Conservation (phyloP, 23 tunicate species). For the Clavelina lepadiformis region DNA sequence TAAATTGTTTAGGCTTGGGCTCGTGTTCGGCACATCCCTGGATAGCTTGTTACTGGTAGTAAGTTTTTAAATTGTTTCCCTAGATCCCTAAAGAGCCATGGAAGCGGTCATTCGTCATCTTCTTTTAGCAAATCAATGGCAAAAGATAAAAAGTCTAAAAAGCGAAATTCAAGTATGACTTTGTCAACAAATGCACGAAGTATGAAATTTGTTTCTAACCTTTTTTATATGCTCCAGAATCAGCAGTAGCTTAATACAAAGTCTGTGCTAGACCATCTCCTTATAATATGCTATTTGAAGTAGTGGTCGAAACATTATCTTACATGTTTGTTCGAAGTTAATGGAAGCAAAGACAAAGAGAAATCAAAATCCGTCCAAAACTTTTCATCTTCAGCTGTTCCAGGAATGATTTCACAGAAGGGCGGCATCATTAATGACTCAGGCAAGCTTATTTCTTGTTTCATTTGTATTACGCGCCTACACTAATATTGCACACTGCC, state of each 20-base stretch:
- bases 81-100: constrained; percentile 52
- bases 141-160: constrained; percentile 18
- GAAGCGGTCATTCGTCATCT: constrained; percentile 57
- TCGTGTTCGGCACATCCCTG: too few relatives aligned
- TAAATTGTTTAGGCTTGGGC: too few relatives aligned
- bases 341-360: constrained; percentile 36
- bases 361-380: constrained; percentile 30
- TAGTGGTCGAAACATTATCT: background rate
- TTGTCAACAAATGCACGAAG: too few relatives aligned
- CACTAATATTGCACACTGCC: background rate
- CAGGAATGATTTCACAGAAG: background rate
- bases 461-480: background rate
- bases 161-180: too few relatives aligned
- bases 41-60: background rate
- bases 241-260: too few relatives aligned
- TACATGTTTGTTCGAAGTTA: constrained; percentile 7
- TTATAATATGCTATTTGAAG: too few relatives aligned
- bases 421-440: background rate
- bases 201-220: too few relatives aligned
- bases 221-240: too few relatives aligned
- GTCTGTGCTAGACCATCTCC: too few relatives aligned
- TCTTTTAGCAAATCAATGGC: constrained; percentile 38
- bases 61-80: constrained; percentile 1
- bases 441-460: background rate
- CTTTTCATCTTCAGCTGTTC: constrained; percentile 8